Conservation (phyloP, 2,888 invertebrate species). For the Stenodema calcarata region DNA sequence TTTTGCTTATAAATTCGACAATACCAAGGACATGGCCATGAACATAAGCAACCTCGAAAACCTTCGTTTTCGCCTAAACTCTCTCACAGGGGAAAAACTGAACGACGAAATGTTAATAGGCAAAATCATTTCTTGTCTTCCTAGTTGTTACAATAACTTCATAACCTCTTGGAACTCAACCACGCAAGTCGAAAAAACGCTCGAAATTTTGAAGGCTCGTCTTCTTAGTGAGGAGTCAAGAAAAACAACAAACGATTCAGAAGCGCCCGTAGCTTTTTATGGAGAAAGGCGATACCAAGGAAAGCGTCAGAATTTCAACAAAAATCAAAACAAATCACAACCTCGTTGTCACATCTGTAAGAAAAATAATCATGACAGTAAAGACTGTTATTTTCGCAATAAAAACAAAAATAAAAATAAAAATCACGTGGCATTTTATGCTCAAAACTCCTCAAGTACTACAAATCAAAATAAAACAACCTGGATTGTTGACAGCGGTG, state of each 20-base stretch:
- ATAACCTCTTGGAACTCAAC: not conserved
- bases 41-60: too few species aligned
- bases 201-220: not conserved
- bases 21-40: too few species aligned
- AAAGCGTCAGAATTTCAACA: not conserved
- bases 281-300: not conserved
- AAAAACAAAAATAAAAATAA: not conserved
- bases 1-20: too few species aligned
- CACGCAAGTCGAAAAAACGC: not conserved
- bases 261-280: not conserved
- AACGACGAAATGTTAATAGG: not conserved
- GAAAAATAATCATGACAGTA: too few species aligned
- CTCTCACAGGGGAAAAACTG: not conserved
- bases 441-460: not conserved
- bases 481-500: not conserved
- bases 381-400: not conserved
- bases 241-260: not conserved
- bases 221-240: not conserved
- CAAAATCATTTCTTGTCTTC: not conserved
- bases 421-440: not conserved
- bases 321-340: not conserved
- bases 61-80: too few species aligned
- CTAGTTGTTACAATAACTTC: not conserved
- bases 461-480: not conserved
- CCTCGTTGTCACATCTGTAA: slow-evolving; percentile 3